Conservation (phyloP, 2,888 invertebrate species). For the Hirtodrosophila histrioides region DNA sequence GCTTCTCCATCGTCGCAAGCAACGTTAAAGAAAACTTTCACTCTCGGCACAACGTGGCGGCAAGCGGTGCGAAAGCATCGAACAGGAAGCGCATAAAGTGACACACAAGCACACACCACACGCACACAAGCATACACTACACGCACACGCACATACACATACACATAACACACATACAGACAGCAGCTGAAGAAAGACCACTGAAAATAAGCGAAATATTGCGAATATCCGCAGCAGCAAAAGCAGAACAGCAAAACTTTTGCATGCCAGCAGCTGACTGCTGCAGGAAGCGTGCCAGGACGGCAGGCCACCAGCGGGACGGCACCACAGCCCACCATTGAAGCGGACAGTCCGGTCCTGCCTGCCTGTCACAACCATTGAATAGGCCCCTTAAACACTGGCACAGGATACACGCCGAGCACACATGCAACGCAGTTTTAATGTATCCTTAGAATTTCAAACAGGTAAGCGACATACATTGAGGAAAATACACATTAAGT, state of each 20-base stretch:
- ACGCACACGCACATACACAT: conserved; percentile 15
- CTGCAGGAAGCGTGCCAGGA: conserved; percentile 69
- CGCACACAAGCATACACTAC: conserved; percentile 9
- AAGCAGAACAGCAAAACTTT: conserved; percentile 43
- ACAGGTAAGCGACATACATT: conserved; percentile 72
- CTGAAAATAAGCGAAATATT: conserved; percentile 47
- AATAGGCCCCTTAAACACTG: conserved; percentile 66
- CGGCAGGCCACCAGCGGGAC: conserved; percentile 34
- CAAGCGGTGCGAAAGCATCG: conserved; percentile 61
- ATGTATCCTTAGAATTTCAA: conserved; percentile 79
- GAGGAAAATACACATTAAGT: conserved; percentile 18
- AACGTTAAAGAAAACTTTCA: conserved; percentile 63
- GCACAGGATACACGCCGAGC: conserved; percentile 62
- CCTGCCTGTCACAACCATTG: conserved; percentile 55
- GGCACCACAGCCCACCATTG: conserved; percentile 7
- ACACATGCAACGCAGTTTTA: conserved; percentile 73
- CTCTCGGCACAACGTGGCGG: conserved; percentile 77
- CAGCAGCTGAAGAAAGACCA: conserved; percentile 31
- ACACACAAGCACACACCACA: conserved; percentile 57
- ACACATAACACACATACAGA: conserved; percentile 13
- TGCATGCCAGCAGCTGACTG: conserved; percentile 72
- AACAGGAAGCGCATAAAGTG: conserved; percentile 76
- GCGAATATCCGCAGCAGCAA: conserved; percentile 44
- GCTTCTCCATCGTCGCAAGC: conserved; percentile 35
- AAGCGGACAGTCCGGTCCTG: conserved; percentile 59